Percentiles rank a stretch among this genome's conserved stretches.
phyloP scores from a whole-genome alignment of 1,140 invertebrate genomes.

The Cyclargus thomasi region DNA sequence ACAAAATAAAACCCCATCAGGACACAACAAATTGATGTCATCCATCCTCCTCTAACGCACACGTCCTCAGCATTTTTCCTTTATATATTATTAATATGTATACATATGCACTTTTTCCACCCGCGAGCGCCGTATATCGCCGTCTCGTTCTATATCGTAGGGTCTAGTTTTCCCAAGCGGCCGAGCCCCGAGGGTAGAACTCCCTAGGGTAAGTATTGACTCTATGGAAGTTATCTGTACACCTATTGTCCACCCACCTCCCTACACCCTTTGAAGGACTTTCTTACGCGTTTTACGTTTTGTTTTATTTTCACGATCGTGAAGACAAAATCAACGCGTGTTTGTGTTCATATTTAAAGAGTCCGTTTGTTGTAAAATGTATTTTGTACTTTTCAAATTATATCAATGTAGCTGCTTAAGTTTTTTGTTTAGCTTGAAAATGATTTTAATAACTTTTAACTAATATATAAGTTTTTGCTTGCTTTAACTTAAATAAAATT shows the following conservation, averaged over 20 bases:
- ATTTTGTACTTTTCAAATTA: too few relatives aligned
- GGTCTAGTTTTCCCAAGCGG: slow-evolving; percentile 74
- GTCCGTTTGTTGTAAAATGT: too few relatives aligned
- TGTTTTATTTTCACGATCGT: slow-evolving; percentile 51
- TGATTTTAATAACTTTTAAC: too few relatives aligned
- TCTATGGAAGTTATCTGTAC: slow-evolving; percentile 73
- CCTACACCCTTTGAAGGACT: slow-evolving; percentile 47
- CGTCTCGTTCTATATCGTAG: slow-evolving; percentile 73
- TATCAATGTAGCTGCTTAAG: too few relatives aligned
- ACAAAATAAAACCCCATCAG: slow-evolving; percentile 75
- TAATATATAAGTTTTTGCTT: too few relatives aligned
- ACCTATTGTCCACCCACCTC: slow-evolving; percentile 67
- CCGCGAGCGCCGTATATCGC: slow-evolving; percentile 36
- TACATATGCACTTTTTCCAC: slow-evolving; percentile 55
- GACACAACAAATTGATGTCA: slow-evolving; percentile 73
- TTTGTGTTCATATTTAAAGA: too few relatives aligned
- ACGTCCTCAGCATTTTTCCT: slow-evolving; percentile 73
- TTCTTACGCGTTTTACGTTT: slow-evolving; percentile 72
- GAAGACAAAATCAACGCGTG: slow-evolving; percentile 32
- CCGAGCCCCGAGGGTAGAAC: slow-evolving; percentile 69
- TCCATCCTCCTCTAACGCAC: slow-evolving; percentile 66
- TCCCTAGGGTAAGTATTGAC: slow-evolving; percentile 73
- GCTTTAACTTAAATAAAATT: too few relatives aligned
- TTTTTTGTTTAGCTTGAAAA: too few relatives aligned
- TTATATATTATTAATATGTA: slow-evolving; percentile 75